Conservation (phyloP, 2,888 invertebrate species). For the Synergus laeviventris region DNA sequence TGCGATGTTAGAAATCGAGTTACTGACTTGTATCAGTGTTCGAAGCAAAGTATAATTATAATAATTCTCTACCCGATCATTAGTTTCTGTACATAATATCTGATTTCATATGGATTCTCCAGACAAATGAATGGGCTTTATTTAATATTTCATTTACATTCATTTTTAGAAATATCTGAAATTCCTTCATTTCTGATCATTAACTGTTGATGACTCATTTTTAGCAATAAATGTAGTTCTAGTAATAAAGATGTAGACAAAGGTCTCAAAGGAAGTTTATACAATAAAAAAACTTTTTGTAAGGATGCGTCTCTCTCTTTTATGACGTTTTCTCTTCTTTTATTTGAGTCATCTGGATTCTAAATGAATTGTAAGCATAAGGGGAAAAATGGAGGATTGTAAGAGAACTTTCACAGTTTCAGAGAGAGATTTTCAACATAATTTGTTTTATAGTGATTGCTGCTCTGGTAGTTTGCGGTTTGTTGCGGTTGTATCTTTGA, state of each 20-base stretch:
- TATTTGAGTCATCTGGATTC: conserved; percentile 1
- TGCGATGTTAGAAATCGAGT: conserved; percentile 5
- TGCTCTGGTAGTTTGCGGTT: conserved; percentile 1
- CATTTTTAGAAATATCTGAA: no score
- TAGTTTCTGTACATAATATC: neutral
- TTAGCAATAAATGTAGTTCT: neutral
- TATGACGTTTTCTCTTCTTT: neutral
- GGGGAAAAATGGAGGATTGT: neutral
- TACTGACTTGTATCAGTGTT: neutral
- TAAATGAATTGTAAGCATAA: conserved; percentile 17
- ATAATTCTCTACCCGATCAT: neutral
- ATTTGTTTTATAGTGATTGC: conserved; percentile 34
- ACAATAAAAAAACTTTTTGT: neutral
- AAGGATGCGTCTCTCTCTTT: conserved; percentile 11
- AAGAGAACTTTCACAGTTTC: conserved; percentile 6
- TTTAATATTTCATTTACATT: no score
- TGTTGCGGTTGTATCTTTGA: conserved; percentile 3
- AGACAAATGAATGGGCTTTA: no score
- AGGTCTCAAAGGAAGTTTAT: neutral
- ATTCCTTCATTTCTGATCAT: neutral
- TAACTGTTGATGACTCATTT: neutral
- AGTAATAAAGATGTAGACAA: neutral
- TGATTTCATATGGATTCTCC: neutral
- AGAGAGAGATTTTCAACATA: conserved; percentile 18
- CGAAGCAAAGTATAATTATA: neutral